phyloP scores from a whole-genome alignment of 2,113 vertebrate species.

The Scolopax mira region DNA sequence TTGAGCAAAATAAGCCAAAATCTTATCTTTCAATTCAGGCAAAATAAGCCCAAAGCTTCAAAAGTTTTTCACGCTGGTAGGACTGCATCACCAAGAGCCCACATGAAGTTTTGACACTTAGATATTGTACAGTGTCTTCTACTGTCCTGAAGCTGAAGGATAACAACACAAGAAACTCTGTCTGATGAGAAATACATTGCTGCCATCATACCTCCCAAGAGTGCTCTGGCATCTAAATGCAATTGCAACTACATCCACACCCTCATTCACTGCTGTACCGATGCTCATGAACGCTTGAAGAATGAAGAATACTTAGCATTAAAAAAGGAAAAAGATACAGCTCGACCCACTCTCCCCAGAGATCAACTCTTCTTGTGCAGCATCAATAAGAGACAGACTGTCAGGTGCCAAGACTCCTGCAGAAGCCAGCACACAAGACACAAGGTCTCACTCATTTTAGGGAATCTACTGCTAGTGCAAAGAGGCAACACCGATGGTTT shows the following conservation, averaged over 20 bases:
- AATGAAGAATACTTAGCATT: background rate
- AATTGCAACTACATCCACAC: background rate
- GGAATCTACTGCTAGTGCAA: background rate
- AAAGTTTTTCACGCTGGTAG: background rate
- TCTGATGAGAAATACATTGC: background rate
- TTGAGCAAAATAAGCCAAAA: background rate
- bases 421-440: background rate
- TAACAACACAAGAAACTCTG: background rate
- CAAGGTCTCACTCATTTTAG: background rate
- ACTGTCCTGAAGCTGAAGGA: background rate
- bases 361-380: background rate
- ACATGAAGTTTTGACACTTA: background rate
- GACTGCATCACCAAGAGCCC: background rate
- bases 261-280: background rate
- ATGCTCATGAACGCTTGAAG: background rate
- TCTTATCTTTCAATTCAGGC: background rate
- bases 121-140: background rate
- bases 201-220: rapidly evolving
- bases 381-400: background rate
- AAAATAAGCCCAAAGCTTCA: background rate
- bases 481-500: background rate
- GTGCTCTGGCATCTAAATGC: background rate
- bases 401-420: background rate
- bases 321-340: background rate
- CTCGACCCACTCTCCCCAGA: background rate